phyloP scores from a whole-genome alignment of 2,888 invertebrate species.

The Heliconius ethilla region DNA sequence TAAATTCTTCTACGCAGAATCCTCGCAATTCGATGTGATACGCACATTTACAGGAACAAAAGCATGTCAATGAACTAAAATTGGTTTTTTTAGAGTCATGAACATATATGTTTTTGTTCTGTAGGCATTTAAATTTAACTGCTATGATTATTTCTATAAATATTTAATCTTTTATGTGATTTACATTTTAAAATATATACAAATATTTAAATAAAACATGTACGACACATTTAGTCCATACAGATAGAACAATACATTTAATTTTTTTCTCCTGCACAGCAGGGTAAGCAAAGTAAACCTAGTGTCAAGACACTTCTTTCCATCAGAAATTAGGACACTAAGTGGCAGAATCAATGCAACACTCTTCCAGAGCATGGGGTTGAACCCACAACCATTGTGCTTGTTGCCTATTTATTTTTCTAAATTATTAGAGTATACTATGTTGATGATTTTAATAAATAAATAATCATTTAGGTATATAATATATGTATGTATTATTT shows the following conservation, averaged over 20 bases:
- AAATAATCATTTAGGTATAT: background rate
- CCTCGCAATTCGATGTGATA: constrained; percentile 52
- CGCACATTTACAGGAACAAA: constrained; percentile 62
- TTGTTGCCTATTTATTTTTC: background rate
- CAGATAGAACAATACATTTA: background rate
- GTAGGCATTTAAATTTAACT: background rate
- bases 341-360: no score
- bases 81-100: background rate
- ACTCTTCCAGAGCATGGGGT: no score
- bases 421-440: background rate
- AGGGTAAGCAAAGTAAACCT: background rate
- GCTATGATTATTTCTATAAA: background rate
- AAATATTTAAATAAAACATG: background rate
- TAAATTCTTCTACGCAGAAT: constrained; percentile 61
- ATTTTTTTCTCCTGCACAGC: background rate
- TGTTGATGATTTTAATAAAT: background rate
- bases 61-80: constrained; percentile 61
- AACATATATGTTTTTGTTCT: background rate
- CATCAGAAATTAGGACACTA: no score
- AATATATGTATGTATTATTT: constrained; percentile 50
- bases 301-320: background rate
- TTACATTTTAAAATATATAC: background rate
- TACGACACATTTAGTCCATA: no score
- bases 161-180: background rate
- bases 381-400: no score